Evolutionary conservation across 2,888 invertebrate genomes (phyloP), one percentile per base, ranked within the genome.

Genomic region (Platycheirus rosarum): DNA sequence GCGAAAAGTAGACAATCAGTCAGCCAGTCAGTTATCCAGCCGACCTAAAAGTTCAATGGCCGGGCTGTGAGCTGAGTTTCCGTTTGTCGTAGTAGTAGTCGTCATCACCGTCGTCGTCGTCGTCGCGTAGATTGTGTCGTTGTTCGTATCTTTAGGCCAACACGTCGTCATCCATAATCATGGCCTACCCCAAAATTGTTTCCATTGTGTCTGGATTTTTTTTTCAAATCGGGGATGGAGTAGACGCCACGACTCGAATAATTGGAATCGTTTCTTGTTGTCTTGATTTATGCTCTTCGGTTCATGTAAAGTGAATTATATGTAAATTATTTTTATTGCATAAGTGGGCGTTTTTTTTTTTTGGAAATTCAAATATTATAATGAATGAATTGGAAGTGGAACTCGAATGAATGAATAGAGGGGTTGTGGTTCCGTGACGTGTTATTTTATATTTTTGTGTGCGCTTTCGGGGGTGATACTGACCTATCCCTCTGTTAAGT

Each of bases 111-210:
- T 80, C 75, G 78, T 49, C 5, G 29, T 26, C 40, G 23, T 65
- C 46, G 6, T 60, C 42, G 14, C 44, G 65, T 80, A 73, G 84
- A 78, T 76, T 69, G 69, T 69, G 69, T 70, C 62, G 76, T 84
- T 70, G 55, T 37, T 37, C 23, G 68, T 70, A 70, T 80, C 70
- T 77, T 82, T 84, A 77, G 78, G 79, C 82, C 86, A 85, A 76
- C 84, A 85, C 75, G 85, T 68, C 80, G 57, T 57, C 44, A 60
- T 60, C 60, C 60, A 84, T 73, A 74, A 63, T 69, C 82, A 77
- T 82, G 82, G 82, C 82, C 82, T 82, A 76, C 82, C 82, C 77
- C 77, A 82, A 82, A 79, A 71, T 57, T 42, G 46, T 82, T 63
- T 42, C 55, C 76, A 82, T 76, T 77, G 82, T 82, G 82, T 77